A percentile compares a stretch with the other conserved stretches of the same genome.
Evolutionary conservation across 2,113 vertebrate genomes (phyloP).

Genomic region (pig (Sus scrofa)): DNA sequence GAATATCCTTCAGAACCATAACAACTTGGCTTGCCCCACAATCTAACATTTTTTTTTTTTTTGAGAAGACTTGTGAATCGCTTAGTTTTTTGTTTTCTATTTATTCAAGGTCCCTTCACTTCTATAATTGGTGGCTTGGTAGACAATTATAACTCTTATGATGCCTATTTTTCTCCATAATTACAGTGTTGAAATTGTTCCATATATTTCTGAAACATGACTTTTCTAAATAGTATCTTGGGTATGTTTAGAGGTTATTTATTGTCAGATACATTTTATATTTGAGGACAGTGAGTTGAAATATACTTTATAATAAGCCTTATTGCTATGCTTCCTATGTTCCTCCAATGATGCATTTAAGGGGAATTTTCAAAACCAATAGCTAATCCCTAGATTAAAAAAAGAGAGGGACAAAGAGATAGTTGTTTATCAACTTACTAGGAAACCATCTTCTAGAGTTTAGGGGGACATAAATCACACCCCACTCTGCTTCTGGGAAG

Average conservation of each 20-base stretch:
- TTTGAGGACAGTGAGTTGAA: not conserved
- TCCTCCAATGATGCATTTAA: not conserved
- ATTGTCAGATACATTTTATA: not conserved
- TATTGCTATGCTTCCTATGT: not conserved
- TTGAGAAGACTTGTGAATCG: not conserved
- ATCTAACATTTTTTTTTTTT: not conserved
- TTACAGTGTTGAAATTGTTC: not conserved
- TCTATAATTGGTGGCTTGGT: not conserved
- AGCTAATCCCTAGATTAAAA: slow-evolving; percentile 38
- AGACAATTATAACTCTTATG: not conserved
- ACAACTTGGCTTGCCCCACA: not conserved
- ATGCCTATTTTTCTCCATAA: not conserved
- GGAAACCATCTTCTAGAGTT: slow-evolving; percentile 49
- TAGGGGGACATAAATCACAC: slow-evolving; percentile 55
- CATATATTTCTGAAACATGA: slow-evolving; percentile 4
- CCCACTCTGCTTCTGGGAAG: slow-evolving; percentile 19
- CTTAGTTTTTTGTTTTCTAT: not conserved
- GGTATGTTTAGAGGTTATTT: not conserved
- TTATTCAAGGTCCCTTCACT: not conserved
- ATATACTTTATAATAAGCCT: slow-evolving; percentile 32
- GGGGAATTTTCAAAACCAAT: slow-evolving; percentile 28
- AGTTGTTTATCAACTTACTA: slow-evolving; percentile 70
- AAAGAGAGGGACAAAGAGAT: not conserved
- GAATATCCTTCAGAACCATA: not conserved
- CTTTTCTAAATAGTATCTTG: not conserved